These are phyloP conservation scores for Hydropotes inermis DNA, from an alignment of 2,113 vertebrate genomes.

Conservation along the genomic window DNA sequence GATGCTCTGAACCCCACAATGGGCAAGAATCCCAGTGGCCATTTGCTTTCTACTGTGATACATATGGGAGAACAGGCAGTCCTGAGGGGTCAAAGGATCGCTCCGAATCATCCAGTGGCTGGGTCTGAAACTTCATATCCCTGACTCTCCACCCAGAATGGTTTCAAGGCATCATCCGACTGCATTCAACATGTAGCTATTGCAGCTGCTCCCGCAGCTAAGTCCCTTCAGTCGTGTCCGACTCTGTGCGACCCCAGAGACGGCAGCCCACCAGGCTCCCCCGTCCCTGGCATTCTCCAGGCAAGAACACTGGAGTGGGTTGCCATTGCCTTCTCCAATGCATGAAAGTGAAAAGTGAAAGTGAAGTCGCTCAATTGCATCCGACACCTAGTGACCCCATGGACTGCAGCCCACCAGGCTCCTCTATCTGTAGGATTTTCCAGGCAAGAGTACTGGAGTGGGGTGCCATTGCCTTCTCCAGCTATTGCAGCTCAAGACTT, in stretches of 20 bases:
- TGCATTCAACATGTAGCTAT: neutral
- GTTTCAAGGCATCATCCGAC: fast-evolving
- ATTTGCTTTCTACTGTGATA: neutral
- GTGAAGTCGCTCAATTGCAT: neutral
- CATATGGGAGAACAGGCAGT: neutral
- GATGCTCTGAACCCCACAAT: neutral
- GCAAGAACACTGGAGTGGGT: neutral
- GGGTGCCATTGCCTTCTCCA: neutral
- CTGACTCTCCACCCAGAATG: neutral
- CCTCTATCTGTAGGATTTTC: neutral
- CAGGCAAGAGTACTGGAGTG: neutral
- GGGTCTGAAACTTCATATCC: neutral
- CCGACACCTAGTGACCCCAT: fast-evolving
- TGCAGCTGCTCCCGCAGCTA: neutral
- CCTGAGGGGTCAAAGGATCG: neutral
- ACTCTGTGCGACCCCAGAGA: neutral
- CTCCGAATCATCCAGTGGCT: neutral
- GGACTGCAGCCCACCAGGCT: neutral
- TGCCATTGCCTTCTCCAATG: neutral
- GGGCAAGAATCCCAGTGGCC: neutral
- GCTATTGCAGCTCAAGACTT: neutral
- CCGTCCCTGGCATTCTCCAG: neutral
- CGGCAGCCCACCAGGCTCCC: fast-evolving
- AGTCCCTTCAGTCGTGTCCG: fast-evolving
- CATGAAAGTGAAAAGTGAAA: neutral